Base-by-base conservation (phyloP, 2,797 vertebrate genomes). In the Sphaeramia orbicularis region DNA sequence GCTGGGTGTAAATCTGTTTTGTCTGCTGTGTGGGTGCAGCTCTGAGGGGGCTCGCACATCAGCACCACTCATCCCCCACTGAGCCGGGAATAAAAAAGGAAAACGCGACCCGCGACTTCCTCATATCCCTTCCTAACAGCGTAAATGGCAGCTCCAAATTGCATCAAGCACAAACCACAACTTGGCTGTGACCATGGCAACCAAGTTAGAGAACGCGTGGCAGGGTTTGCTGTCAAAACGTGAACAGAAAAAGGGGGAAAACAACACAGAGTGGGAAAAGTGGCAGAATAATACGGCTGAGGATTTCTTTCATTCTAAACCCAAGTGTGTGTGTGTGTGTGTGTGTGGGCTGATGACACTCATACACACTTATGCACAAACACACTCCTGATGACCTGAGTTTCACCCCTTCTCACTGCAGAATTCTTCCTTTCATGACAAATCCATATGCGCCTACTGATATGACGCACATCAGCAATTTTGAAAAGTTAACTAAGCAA, bases 151-250 rank as follows among this genome's bases (percentile, higher is more conserved):
- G 72, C 83, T 76, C 81, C 67, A 61, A 65, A 70, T 68, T 65
- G 66, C 70, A 76, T 74, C 48, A 56, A 71, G 82, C 56, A 59
- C 66, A 76, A 81, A 62, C 9, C 70, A 65, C 60, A 89, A 85
- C 85, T 91, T 91, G 65, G 59, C 74, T 48, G 90, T 91, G 84
- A 80, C 91, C 89, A 93, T 93, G 86, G 91, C 84, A 93, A 94
- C 91, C 65, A 60, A 86, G 80, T 73, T 61, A 62, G 65, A 75
- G 71, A 73, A 85, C 68, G 71, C 84, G 19, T 87, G 80, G 84
- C 78, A 47, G 84, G 85, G 69, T 80, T 72, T 71, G 78, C 90
- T 85, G 86, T 90, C 89, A 91, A 82, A 87, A 81, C 82, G 73
- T 71, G 74, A 76, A 76, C 81, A 65, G 79, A 83, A 71, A 86